Evolutionary conservation across 64 coral and sea anemone species (phyloP), one percentile per base, ranked within the genome.

Genomic region (Orbicella faveolata): DNA sequence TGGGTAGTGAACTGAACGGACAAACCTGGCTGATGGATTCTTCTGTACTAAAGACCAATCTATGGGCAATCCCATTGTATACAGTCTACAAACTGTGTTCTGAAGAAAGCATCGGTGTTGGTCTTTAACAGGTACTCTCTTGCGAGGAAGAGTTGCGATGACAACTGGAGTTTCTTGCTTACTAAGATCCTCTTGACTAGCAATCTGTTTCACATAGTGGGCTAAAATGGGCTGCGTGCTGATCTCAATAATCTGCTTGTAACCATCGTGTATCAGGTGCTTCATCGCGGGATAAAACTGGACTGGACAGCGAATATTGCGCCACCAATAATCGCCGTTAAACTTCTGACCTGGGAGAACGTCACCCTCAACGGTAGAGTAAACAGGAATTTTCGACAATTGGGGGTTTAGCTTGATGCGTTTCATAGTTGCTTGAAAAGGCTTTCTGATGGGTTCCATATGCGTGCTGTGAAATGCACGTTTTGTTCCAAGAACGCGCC

Each of bases 401-500:
- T 89, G 52, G 5, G 94, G 94, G 25, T 77, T 83, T 36, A 92
- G 2, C 17, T 53, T 51, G 8, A 80, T 36, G 13, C 79, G 82
- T 57, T 74, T 57, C 48, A 70, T 23, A 3, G 25, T 34, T 39
- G 68, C 35, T 63, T 57, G 25, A 83, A 88, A 95, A 36, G 77
- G n/a, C 15, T 79, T 83, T 52, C 82, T 78, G 53, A 92, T 95
- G 7, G 33, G 25, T 14, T 88, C 94, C 91, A 96, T 93, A n/a
- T 93, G 82, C 18, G 4, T 61, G 88, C 91, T 96, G 63, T 96
- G 94, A 61, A 93, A 96, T 21, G 94, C 94, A 12, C 83, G 87
- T 34, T 92, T 81, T 68, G 94, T 96, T 53, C 54, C 79, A 59
- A 96, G 88, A 26, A 77, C 33, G 72, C 84, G 75, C 91, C 91